A percentile compares a stretch with the other conserved stretches of the same genome.
Conservation (phyloP, 2,113 vertebrate species). For the Myotis lucifugus region DNA sequence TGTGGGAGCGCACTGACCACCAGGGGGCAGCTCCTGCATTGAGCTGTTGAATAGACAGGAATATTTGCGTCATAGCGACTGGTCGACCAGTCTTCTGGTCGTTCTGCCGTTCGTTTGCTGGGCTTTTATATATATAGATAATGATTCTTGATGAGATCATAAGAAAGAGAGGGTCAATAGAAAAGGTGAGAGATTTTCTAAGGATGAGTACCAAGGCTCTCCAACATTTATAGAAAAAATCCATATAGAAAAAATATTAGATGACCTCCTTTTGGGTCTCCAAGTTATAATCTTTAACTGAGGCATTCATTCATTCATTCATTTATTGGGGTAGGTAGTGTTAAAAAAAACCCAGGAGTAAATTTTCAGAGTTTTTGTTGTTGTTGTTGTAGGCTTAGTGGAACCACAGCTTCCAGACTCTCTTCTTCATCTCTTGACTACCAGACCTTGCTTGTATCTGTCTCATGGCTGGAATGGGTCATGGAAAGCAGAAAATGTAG, state of each 20-base stretch:
- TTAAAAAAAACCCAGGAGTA: not conserved
- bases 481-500: not conserved
- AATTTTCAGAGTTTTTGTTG: not conserved
- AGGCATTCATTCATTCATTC: not conserved
- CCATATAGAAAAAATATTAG: not conserved
- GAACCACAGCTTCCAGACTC: not conserved
- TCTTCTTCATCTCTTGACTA: not conserved
- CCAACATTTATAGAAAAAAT: not conserved
- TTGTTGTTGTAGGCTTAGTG: not conserved
- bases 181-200: not conserved
- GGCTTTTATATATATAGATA: not conserved
- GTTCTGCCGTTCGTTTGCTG: too few species aligned
- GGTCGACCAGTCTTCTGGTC: too few species aligned
- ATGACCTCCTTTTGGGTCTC: not conserved
- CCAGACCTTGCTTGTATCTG: not conserved
- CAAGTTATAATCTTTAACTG: not conserved
- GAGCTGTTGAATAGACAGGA: too few species aligned
- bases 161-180: not conserved
- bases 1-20: too few species aligned
- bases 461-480: not conserved
- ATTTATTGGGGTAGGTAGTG: not conserved
- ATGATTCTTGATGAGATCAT: not conserved
- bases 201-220: not conserved
- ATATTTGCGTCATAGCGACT: too few species aligned
- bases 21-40: too few species aligned